phyloP scores from a whole-genome alignment of 2,797 vertebrate species.

The Spondyliosoma cantharus region DNA sequence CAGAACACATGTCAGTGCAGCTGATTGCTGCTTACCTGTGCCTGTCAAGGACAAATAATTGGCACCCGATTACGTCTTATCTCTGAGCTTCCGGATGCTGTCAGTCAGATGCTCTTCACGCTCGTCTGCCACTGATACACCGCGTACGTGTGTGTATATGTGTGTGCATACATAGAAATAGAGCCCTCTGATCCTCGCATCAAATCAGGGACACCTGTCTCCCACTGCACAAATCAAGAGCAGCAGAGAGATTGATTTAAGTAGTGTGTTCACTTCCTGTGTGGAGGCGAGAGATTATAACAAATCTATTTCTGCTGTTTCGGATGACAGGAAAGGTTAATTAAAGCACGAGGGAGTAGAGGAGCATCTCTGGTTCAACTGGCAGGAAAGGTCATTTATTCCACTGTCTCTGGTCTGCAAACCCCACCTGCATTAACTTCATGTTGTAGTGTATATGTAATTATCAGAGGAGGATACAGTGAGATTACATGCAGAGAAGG shows the following conservation, averaged over 20 bases:
- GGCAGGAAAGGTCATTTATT: slow-evolving; percentile 66
- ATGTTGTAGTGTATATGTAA: slow-evolving; percentile 7
- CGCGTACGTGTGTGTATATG: slow-evolving; percentile 25
- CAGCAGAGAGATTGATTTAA: slow-evolving; percentile 74
- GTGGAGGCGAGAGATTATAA: slow-evolving; percentile 72
- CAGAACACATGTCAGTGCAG: slow-evolving; percentile 75
- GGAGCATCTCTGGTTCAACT: slow-evolving; percentile 48
- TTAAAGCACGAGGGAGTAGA: slow-evolving; percentile 74
- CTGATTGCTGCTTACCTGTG: slow-evolving; percentile 79
- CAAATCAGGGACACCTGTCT: slow-evolving; percentile 77
- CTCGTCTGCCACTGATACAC: slow-evolving; percentile 66
- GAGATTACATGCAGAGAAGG: slow-evolving; percentile 14
- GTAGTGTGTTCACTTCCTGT: slow-evolving; percentile 67
- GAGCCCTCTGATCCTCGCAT: slow-evolving; percentile 70
- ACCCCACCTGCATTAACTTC: slow-evolving; percentile 27
- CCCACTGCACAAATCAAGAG: slow-evolving; percentile 62
- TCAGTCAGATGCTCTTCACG: slow-evolving; percentile 78
- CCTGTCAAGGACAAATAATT: slow-evolving; percentile 82
- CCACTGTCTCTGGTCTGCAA: slow-evolving; percentile 25
- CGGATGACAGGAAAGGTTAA: slow-evolving; percentile 80
- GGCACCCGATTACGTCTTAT: slow-evolving; percentile 83
- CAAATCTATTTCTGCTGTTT: slow-evolving; percentile 76
- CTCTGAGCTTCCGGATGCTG: slow-evolving; percentile 77
- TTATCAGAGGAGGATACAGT: slow-evolving; percentile 18
- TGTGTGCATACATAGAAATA: slow-evolving; percentile 46